Evolutionary conservation across 2,888 invertebrate species (phyloP).

Genomic region (Melinaea marsaeus): DNA sequence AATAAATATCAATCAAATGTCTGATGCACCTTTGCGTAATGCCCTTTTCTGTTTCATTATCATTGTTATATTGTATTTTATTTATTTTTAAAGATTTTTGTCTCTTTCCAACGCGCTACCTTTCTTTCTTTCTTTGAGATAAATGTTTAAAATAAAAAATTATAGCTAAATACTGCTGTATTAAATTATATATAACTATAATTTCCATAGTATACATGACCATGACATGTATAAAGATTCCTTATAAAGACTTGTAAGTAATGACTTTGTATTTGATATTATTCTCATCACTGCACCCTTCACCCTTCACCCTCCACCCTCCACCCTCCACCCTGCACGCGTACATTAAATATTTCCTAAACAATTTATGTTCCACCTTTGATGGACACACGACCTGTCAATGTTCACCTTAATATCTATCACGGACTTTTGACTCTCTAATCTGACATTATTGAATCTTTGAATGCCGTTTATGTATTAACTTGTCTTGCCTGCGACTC

Average conservation of each 20-base stretch:
- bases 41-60: too few relatives aligned
- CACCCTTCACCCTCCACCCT: not conserved
- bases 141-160: too few relatives aligned
- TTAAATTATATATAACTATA: too few relatives aligned
- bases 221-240: too few relatives aligned
- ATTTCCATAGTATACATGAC: too few relatives aligned
- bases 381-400: not conserved
- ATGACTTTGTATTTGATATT: not conserved
- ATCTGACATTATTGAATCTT: constrained; percentile 1
- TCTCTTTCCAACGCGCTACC: too few relatives aligned
- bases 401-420: too few relatives aligned
- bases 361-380: constrained; percentile 3
- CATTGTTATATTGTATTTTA: constrained; percentile 39
- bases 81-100: constrained; percentile 21
- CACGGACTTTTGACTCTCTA: not conserved
- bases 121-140: too few relatives aligned
- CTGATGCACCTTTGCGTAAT: constrained; percentile 58
- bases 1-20: constrained; percentile 68
- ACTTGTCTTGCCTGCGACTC: not conserved
- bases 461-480: not conserved
- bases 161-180: too few relatives aligned
- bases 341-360: constrained; percentile 19
- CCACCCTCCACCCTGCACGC: constrained; percentile 26
- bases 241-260: too few relatives aligned
- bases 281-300: not conserved